Evolutionary conservation across 2,113 vertebrate species (phyloP).

Genomic region (Cheilinus undulatus): DNA sequence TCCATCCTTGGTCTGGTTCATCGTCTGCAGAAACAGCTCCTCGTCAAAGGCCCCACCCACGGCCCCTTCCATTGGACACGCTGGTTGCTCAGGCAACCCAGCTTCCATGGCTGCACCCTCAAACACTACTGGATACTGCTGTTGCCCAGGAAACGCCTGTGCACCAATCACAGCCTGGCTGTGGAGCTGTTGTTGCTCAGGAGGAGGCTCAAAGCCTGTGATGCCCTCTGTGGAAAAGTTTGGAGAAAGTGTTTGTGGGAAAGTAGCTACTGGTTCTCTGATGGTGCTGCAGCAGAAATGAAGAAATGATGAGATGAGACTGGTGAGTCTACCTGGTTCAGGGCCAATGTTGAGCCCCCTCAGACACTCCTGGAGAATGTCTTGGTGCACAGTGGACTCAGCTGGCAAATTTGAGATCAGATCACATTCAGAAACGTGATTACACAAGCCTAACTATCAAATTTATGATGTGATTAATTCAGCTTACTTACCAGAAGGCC

Average conservation of each 20-base stretch:
- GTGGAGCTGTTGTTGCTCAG: slow-evolving; percentile 70
- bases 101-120: slow-evolving; percentile 54
- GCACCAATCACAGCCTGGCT: slow-evolving; percentile 59
- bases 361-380: slow-evolving; percentile 73
- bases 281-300: slow-evolving; percentile 38
- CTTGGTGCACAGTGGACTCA: slow-evolving; percentile 30
- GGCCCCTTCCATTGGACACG: slow-evolving; percentile 57
- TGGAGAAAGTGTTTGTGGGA: slow-evolving; percentile 45
- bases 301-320: slow-evolving; percentile 26
- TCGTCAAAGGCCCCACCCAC: slow-evolving; percentile 44
- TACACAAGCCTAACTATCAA: not conserved
- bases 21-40: slow-evolving; percentile 60
- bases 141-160: slow-evolving; percentile 71
- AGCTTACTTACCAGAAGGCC: slow-evolving; percentile 48
- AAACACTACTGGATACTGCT: slow-evolving; percentile 64
- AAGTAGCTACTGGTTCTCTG: slow-evolving; percentile 40
- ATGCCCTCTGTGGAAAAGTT: slow-evolving; percentile 75
- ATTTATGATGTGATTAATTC: not conserved
- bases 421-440: not conserved
- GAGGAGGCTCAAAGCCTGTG: slow-evolving; percentile 65
- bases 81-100: slow-evolving; percentile 74
- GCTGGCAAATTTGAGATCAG: slow-evolving; percentile 8
- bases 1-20: slow-evolving; percentile 62
- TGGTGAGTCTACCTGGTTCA: slow-evolving; percentile 51
- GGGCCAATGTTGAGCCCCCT: slow-evolving; percentile 67